These are phyloP conservation scores for Bugulina stolonifera DNA, from an alignment of 2,888 invertebrate genomes.

Conservation along the genomic window DNA sequence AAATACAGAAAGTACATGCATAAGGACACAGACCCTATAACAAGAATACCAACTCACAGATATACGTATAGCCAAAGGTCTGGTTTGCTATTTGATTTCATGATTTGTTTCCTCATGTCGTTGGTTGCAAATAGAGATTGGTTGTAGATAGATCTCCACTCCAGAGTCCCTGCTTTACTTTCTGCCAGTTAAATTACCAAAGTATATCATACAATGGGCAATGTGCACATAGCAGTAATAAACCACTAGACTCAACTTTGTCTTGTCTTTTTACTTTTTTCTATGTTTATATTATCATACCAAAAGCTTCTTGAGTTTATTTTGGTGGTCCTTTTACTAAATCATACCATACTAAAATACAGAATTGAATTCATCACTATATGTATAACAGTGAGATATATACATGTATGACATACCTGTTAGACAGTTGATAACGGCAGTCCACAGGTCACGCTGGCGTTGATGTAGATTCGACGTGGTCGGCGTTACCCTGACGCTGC, in stretches of 20 bases:
- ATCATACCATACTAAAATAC: no score
- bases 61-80: not conserved
- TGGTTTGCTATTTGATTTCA: not conserved
- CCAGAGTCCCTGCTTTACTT: not conserved
- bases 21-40: no score
- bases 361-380: no score
- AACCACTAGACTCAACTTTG: no score
- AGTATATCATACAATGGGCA: no score
- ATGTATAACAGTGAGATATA: not conserved
- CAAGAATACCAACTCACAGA: no score
- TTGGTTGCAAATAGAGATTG: not conserved
- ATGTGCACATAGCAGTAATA: no score
- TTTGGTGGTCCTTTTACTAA: no score
- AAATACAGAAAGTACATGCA: no score
- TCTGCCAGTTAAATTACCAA: not conserved
- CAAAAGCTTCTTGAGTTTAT: no score
- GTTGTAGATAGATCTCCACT: not conserved
- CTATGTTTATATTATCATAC: no score
- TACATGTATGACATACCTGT: not conserved
- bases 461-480: not conserved
- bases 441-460: not conserved
- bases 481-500: not conserved
- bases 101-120: not conserved
- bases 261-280: no score
- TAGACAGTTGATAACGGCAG: conserved; percentile 5